Evolutionary conservation across 2,113 vertebrate genomes (phyloP).

Genomic region (Lynx canadensis): DNA sequence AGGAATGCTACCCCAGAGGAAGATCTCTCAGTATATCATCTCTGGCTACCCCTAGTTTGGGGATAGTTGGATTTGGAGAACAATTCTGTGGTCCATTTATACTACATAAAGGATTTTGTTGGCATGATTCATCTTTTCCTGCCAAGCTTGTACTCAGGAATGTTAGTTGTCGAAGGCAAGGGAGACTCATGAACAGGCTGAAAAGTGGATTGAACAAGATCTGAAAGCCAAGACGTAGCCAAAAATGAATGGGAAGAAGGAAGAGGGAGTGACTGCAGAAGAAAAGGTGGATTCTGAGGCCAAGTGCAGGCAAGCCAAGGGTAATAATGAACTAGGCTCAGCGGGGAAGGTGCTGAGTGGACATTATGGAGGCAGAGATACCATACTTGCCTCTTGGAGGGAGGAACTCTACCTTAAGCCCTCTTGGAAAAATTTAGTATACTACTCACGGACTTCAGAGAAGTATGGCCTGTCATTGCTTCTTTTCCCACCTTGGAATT

Average conservation of each 20-base stretch:
- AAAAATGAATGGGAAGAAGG: not conserved
- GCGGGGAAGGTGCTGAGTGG: not conserved
- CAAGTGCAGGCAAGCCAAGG: not conserved
- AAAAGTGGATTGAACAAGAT: not conserved
- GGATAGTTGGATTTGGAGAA: not conserved
- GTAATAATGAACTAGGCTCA: not conserved
- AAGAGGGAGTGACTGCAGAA: not conserved
- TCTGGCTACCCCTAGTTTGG: not conserved
- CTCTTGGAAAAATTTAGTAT: not conserved
- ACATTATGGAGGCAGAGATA: not conserved
- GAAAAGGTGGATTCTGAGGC: not conserved
- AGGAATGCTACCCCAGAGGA: not conserved
- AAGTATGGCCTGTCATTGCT: not conserved
- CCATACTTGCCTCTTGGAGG: not conserved
- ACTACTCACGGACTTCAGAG: not conserved
- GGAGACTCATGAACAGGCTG: not conserved
- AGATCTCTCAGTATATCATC: not conserved
- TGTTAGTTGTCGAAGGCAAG: not conserved
- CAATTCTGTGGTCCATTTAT: not conserved
- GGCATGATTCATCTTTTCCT: not conserved
- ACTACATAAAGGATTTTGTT: not conserved
- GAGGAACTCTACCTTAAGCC: not conserved
- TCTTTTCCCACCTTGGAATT: not conserved
- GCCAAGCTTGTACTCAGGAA: not conserved
- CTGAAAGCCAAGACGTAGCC: not conserved